These are phyloP conservation scores for Takifugu ocellatus DNA, from an alignment of 2,797 vertebrate genomes.

Conservation along the genomic window DNA sequence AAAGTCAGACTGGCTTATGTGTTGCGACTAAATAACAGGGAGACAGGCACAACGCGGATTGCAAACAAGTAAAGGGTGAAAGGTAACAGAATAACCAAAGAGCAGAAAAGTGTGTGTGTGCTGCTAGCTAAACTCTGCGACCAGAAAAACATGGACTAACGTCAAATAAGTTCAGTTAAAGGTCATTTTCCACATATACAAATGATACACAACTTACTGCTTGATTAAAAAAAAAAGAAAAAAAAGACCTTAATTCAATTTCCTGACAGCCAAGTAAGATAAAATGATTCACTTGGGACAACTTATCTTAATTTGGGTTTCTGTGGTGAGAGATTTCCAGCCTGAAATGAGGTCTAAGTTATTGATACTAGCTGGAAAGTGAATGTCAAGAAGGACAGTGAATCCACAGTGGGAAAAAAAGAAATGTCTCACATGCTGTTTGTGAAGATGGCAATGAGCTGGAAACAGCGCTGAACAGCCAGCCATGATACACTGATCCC, in stretches of 20 bases:
- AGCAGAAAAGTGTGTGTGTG: too few relatives aligned
- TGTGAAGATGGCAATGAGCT: slow-evolving; percentile 30
- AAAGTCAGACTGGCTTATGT: too few relatives aligned
- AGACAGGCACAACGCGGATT: too few relatives aligned
- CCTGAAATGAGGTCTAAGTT: slow-evolving; percentile 30
- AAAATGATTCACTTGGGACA: slow-evolving; percentile 21
- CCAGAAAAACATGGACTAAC: too few relatives aligned
- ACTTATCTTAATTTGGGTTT: slow-evolving; percentile 7
- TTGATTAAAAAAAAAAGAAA: neutral
- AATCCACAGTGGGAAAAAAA: slow-evolving; percentile 21
- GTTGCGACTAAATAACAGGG: too few relatives aligned
- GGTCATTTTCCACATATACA: too few relatives aligned
- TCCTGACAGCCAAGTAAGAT: slow-evolving; percentile 7
- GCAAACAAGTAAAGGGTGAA: too few relatives aligned
- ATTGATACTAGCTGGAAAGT: slow-evolving; percentile 27
- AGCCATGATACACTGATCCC: slow-evolving; percentile 16
- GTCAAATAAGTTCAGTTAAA: too few relatives aligned
- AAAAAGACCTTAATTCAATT: neutral
- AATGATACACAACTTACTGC: too few relatives aligned
- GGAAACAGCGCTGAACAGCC: slow-evolving; percentile 15
- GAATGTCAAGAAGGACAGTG: slow-evolving; percentile 41
- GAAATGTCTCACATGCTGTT: slow-evolving; percentile 30
- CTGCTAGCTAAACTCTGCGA: too few relatives aligned
- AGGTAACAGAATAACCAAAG: too few relatives aligned
- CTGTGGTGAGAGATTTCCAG: slow-evolving; percentile 20